phyloP scores from a whole-genome alignment of 2,888 invertebrate species.

The Prostheceraeus crozeri region DNA sequence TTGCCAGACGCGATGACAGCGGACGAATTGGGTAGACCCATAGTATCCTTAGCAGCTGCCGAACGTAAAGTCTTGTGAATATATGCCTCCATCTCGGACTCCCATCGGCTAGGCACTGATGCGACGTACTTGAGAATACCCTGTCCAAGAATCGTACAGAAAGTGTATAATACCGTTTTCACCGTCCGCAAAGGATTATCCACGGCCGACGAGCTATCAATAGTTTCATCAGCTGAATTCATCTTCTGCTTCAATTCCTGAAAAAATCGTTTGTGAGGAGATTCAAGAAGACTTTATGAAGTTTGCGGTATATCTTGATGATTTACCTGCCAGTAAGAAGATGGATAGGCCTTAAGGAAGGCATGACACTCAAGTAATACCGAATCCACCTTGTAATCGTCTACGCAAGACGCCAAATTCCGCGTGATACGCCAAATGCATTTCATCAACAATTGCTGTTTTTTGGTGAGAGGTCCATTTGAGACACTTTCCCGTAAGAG shows the following conservation, averaged over 20 bases:
- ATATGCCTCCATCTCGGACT: conserved; percentile 31
- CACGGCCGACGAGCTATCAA: too few relatives aligned
- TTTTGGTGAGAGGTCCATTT: conserved; percentile 60
- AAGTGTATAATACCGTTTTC: conserved; percentile 82
- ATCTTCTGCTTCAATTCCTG: too few relatives aligned
- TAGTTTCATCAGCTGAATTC: too few relatives aligned
- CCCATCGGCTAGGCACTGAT: too few relatives aligned
- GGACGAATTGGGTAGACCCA: too few relatives aligned
- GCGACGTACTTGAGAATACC: not conserved
- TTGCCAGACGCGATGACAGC: too few relatives aligned
- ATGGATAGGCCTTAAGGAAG: conserved; percentile 78
- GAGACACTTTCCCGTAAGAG: conserved; percentile 76
- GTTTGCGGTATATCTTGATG: too few relatives aligned
- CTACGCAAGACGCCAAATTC: conserved; percentile 16
- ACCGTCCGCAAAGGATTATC: conserved; percentile 76
- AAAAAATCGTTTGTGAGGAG: too few relatives aligned
- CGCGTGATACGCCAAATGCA: conserved; percentile 36
- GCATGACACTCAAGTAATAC: conserved; percentile 71
- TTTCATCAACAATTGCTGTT: conserved; percentile 58
- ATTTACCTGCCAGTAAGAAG: conserved; percentile 79
- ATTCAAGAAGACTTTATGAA: too few relatives aligned
- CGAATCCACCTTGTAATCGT: conserved; percentile 50
- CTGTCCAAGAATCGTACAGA: conserved; percentile 74
- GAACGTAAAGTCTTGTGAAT: too few relatives aligned
- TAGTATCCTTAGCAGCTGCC: too few relatives aligned